Percentiles rank a stretch among this genome's conserved stretches.
phyloP scores from a whole-genome alignment of 2,797 vertebrate species.

The Falco rusticolus region DNA sequence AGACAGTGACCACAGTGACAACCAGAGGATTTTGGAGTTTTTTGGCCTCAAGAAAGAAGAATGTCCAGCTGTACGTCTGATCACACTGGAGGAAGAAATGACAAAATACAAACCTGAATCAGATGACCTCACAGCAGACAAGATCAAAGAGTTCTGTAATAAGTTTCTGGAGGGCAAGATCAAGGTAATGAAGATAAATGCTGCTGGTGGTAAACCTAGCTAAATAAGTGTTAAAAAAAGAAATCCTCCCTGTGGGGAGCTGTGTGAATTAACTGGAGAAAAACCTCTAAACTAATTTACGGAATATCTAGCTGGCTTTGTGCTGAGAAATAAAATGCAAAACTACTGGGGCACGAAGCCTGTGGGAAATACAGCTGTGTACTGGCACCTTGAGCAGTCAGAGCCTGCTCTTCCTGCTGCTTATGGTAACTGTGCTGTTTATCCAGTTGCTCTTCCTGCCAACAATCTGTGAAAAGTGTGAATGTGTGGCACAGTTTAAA shows the following conservation, averaged over 20 bases:
- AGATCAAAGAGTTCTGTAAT: slow-evolving; percentile 88
- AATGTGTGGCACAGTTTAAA: background rate
- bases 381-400: background rate
- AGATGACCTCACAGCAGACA: slow-evolving; percentile 86
- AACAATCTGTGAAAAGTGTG: background rate
- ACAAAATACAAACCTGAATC: slow-evolving; percentile 95
- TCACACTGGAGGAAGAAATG: slow-evolving; percentile 98
- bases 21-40: slow-evolving; percentile 98
- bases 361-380: background rate
- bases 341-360: background rate
- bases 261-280: background rate
- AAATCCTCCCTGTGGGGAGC: background rate
- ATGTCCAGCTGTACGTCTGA: slow-evolving; percentile 94
- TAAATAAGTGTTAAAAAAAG: background rate
- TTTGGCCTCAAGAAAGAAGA: slow-evolving; percentile 98
- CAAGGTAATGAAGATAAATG: slow-evolving; percentile 80
- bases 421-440: background rate
- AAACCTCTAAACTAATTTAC: background rate
- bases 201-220: background rate
- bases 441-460: background rate
- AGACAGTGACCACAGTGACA: slow-evolving; percentile 93
- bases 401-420: background rate
- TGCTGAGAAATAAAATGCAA: background rate
- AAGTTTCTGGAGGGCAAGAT: slow-evolving; percentile 92
- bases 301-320: background rate